These are phyloP conservation scores for Ruditapes philippinarum DNA, from an alignment of 1,140 invertebrate species.

Conservation along the genomic window DNA sequence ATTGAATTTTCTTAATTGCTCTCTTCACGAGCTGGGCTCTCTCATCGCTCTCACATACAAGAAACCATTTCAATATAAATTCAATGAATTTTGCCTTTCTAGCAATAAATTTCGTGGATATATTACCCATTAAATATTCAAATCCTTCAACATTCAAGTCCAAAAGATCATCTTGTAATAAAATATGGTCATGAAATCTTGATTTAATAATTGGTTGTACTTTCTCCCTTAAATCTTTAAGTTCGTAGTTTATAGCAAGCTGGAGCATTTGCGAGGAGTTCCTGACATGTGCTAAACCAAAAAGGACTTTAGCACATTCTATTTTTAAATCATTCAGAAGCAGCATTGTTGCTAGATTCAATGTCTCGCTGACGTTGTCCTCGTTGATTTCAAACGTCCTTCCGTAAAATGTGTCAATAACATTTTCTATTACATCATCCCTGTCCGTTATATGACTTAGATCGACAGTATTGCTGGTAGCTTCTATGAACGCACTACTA, in stretches of 20 bases:
- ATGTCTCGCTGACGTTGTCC: slow-evolving; percentile 28
- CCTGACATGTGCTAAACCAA: not conserved
- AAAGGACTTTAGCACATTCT: slow-evolving; percentile 7
- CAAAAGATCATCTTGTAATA: slow-evolving; percentile 26
- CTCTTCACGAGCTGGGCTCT: slow-evolving; percentile 9
- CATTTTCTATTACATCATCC: not conserved
- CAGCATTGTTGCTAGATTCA: slow-evolving; percentile 42
- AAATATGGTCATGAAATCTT: slow-evolving; percentile 37
- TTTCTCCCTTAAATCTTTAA: not conserved
- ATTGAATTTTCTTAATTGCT: not conserved
- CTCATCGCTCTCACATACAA: not conserved
- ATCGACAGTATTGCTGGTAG: slow-evolving; percentile 14
- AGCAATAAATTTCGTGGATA: slow-evolving; percentile 4
- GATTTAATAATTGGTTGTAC: slow-evolving; percentile 37
- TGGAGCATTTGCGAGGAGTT: not conserved
- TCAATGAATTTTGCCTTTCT: not conserved
- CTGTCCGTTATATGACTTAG: slow-evolving; percentile 24
- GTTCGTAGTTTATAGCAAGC: slow-evolving; percentile 26
- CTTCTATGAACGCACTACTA: slow-evolving; percentile 27
- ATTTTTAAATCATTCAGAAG: slow-evolving; percentile 22
- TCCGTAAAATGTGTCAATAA: slow-evolving; percentile 48
- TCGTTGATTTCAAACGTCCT: slow-evolving; percentile 28
- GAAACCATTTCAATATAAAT: slow-evolving; percentile 56
- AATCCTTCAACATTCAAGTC: slow-evolving; percentile 1
- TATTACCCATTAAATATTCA: not conserved